These are phyloP conservation scores for Hemiscyllium ocellatum DNA, from an alignment of 2,113 vertebrate genomes.

Conservation along the genomic window DNA sequence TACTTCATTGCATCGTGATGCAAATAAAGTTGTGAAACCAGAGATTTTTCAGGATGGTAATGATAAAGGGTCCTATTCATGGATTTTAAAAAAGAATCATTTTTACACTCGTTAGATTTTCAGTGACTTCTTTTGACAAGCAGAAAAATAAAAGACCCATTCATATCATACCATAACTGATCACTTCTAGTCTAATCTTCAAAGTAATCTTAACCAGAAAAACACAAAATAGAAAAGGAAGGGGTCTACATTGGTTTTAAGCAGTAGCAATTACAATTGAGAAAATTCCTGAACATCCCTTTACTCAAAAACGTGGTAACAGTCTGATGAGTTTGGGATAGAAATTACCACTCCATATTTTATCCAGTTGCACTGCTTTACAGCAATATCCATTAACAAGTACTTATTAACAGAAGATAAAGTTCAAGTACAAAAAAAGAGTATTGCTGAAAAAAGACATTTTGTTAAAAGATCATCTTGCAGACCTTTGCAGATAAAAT, in stretches of 20 bases:
- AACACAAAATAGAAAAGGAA: not conserved
- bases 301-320: not conserved
- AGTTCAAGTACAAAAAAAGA: no score
- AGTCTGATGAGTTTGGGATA: not conserved
- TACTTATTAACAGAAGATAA: not conserved
- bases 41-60: not conserved
- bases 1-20: not conserved
- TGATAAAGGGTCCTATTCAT: not conserved
- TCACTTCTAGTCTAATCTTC: not conserved
- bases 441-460: no score
- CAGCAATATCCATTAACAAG: not conserved
- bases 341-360: not conserved
- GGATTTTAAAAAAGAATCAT: not conserved
- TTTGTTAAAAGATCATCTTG: no score
- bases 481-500: no score
- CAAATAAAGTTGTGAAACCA: constrained; percentile 33
- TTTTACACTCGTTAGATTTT: not conserved
- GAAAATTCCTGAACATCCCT: not conserved
- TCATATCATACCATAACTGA: not conserved
- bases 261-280: not conserved
- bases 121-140: not conserved
- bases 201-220: not conserved
- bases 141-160: not conserved
- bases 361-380: not conserved
- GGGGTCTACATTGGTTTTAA: not conserved